Evolutionary conservation across 1,140 invertebrate species (phyloP).

Genomic region (Diachasma alloeum): DNA sequence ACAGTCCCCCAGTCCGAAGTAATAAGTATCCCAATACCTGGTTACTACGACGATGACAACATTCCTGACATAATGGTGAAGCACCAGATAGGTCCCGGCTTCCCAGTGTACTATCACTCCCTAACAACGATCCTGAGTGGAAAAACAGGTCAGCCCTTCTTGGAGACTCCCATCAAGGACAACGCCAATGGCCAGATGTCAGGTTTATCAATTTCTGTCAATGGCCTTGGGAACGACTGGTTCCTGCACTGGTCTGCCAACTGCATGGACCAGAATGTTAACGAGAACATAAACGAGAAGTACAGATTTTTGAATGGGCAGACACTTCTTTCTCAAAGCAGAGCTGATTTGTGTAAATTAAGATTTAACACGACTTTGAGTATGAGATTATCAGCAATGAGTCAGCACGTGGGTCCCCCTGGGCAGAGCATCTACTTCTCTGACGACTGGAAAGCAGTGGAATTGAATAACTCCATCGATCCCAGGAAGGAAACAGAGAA

Average conservation of each 20-base stretch:
- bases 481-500: constrained; percentile 55
- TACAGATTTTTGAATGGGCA: constrained; percentile 66
- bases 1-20: constrained; percentile 71
- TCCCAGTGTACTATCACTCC: constrained; percentile 80
- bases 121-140: constrained; percentile 76
- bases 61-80: constrained; percentile 86
- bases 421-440: constrained; percentile 68
- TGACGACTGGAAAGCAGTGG: constrained; percentile 56
- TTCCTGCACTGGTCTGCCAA: constrained; percentile 80
- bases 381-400: constrained; percentile 75
- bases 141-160: constrained; percentile 71
- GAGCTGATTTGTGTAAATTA: constrained; percentile 76
- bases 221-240: constrained; percentile 75
- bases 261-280: constrained; percentile 67
- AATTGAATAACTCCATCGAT: constrained; percentile 62
- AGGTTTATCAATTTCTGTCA: constrained; percentile 71
- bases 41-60: constrained; percentile 82
- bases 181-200: constrained; percentile 74
- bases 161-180: constrained; percentile 73
- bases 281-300: constrained; percentile 56
- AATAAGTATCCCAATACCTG: constrained; percentile 79
- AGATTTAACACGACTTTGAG: constrained; percentile 76
- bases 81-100: constrained; percentile 78
- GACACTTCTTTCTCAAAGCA: constrained; percentile 70
- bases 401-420: constrained; percentile 73